phyloP scores from a whole-genome alignment of 2,888 invertebrate species.

The Pristionchus fissidentatus region DNA sequence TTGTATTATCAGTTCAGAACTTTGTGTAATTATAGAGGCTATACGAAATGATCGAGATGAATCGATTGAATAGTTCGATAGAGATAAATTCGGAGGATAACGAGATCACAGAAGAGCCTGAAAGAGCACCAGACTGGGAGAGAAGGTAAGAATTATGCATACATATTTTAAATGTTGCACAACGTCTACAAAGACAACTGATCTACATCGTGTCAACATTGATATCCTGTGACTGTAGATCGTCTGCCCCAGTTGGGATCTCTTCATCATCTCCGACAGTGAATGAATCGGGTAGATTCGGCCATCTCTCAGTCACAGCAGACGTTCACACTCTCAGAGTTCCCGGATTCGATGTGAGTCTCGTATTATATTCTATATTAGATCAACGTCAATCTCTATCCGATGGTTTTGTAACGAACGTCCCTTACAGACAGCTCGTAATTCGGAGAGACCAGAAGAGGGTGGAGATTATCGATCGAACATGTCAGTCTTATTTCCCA shows the following conservation, averaged over 20 bases:
- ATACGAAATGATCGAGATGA: constrained; percentile 59
- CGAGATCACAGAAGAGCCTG: constrained; percentile 9
- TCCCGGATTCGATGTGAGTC: not conserved
- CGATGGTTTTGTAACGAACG: not conserved
- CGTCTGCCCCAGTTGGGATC: constrained; percentile 4
- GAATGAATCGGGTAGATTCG: constrained; percentile 21
- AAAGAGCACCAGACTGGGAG: not conserved
- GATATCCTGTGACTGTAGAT: not conserved
- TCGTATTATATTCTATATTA: not conserved
- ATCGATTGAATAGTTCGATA: constrained; percentile 42
- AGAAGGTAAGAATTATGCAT: not conserved
- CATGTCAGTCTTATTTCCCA: not conserved
- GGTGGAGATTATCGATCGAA: not conserved
- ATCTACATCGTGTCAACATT: not conserved
- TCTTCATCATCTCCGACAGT: constrained; percentile 8
- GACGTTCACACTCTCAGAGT: constrained; percentile 23
- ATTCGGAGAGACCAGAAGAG: not conserved
- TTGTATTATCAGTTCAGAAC: too few species aligned
- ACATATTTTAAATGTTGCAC: too few species aligned
- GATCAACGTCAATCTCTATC: too few species aligned
- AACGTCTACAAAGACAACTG: not conserved
- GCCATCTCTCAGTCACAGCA: constrained; percentile 38
- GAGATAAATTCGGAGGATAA: constrained; percentile 9
- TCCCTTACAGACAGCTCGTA: not conserved
- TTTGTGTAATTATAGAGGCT: constrained; percentile 48